Base-by-base conservation (phyloP, 2,888 invertebrate genomes). In the Dynastes grantii region DNA sequence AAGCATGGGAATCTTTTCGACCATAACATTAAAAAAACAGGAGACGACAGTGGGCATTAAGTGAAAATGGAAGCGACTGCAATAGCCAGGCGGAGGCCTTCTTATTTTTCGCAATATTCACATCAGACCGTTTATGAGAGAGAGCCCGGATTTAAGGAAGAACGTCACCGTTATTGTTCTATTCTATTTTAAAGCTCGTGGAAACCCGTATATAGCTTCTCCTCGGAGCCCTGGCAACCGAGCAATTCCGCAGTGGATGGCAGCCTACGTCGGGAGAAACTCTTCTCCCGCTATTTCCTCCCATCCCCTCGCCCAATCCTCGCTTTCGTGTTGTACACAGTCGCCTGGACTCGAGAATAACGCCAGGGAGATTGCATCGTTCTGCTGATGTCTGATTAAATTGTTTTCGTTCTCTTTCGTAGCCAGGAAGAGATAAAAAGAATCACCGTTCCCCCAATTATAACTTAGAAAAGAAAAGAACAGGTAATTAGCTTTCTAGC, bases 381-480 rank as follows among this genome's bases (percentile, higher is more conserved):
- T 86, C 83, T 81, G 83, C 83, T 85, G 84, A 85, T 85, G 86
- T 84, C 84, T 85, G 86, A 86, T 86, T 86, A 86, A 87, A 87
- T 87, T 86, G 86, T 86, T 86, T 86, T 85, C 85, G 83, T 85
- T 84, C 82, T 79, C 58, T 40, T 40, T 22, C 40, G 40, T 4
- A 27, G 73, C 55, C 73, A 37, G 58, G 58, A 73, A 8, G 40
- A 22, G 58, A 58, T 37, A 73, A 73, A 73, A 73, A 73, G 73
- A 73, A 73, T 65, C 53, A 55, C 53, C 73, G 63, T 63, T 78
- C 64, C 73, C 40, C 64, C 78, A 78, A 78, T 78, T 78, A 78
- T 78, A 73, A 64, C 53, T 71, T 22, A 22, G 22, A 37, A 37
- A 22, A 40, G 40, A 27, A 27, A 37, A 45, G 1, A 8, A 8